These are phyloP conservation scores for Microcebus ravelobensis DNA, from an alignment of 2,113 vertebrate genomes.

Conservation along the genomic window DNA sequence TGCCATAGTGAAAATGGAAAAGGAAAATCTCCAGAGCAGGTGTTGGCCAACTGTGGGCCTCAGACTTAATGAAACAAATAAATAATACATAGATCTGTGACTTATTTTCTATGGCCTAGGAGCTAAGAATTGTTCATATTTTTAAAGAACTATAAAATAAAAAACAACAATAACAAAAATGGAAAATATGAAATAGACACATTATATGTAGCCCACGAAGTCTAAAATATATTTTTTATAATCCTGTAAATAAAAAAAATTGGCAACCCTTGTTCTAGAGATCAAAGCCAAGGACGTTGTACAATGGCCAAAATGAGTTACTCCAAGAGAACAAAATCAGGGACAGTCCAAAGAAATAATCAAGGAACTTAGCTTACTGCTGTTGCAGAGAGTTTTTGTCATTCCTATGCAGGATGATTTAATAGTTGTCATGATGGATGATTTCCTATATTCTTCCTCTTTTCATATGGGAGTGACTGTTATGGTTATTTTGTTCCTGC, in stretches of 20 bases:
- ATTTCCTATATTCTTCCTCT: not conserved
- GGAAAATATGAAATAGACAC: not conserved
- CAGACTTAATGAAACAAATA: not conserved
- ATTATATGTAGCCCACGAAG: not conserved
- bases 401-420: not conserved
- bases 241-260: not conserved
- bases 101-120: not conserved
- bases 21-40: not conserved
- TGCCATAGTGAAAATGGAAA: not conserved
- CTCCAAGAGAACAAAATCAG: not conserved
- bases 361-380: not conserved
- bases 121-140: not conserved
- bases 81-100: not conserved
- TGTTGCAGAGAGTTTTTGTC: not conserved
- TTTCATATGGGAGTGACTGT: not conserved
- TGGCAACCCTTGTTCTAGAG: not conserved
- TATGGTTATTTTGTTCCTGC: not conserved
- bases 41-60: not conserved
- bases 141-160: not conserved
- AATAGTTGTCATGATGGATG: not conserved
- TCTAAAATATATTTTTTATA: not conserved
- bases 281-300: not conserved
- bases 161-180: not conserved
- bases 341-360: not conserved
- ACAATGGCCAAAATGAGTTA: not conserved